Evolutionary conservation across 2,888 invertebrate genomes (phyloP).

Genomic region (Parnassius orleans): DNA sequence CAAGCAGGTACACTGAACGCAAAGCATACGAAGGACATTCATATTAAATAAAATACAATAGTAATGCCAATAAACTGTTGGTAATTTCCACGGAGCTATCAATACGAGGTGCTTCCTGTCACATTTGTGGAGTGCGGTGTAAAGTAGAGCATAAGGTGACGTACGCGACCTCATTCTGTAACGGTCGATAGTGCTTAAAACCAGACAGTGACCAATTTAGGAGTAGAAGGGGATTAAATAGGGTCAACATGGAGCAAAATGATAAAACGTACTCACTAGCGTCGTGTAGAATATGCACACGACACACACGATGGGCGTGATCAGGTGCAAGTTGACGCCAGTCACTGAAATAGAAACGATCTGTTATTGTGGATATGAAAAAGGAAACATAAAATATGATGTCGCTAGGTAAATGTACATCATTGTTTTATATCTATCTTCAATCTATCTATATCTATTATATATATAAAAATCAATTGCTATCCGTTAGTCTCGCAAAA

Average conservation of each 20-base stretch:
- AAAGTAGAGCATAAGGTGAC: neutral
- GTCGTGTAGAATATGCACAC: slow-evolving; percentile 97
- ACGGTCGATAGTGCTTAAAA: slow-evolving; percentile 39
- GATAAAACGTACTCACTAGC: slow-evolving; percentile 81
- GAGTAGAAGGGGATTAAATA: slow-evolving; percentile 38
- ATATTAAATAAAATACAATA: no score
- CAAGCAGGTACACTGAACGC: no score
- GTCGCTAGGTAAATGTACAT: no score
- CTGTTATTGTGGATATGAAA: neutral
- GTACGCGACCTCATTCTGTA: slow-evolving; percentile 1
- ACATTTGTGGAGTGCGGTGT: neutral
- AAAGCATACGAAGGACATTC: no score
- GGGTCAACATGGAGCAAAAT: slow-evolving; percentile 35
- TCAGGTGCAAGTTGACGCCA: slow-evolving; percentile 88
- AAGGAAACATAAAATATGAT: no score
- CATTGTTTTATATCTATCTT: no score
- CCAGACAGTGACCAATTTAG: slow-evolving; percentile 38
- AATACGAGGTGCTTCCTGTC: neutral
- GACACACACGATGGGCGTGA: slow-evolving; percentile 89
- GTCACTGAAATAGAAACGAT: slow-evolving; percentile 82
- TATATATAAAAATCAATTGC: no score
- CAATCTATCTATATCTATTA: no score
- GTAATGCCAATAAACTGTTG: no score
- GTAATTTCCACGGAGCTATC: neutral
- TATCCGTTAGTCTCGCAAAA: no score